Evolutionary conservation across 64 coral and sea anemone species (phyloP).

Genomic region (Acropora tenuis): DNA sequence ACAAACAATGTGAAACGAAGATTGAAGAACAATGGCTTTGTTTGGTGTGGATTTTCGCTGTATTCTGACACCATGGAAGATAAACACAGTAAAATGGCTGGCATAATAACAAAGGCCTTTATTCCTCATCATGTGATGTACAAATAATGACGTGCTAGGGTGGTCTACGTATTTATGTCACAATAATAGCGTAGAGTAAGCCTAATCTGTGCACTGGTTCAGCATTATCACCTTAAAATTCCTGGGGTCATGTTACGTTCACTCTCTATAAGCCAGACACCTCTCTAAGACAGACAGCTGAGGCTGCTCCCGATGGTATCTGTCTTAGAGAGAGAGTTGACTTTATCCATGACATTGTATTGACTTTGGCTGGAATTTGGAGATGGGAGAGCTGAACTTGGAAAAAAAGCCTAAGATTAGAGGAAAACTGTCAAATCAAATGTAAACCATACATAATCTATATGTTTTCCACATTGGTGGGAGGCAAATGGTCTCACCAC

Average conservation of each 20-base stretch:
- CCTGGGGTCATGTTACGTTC: too few species aligned
- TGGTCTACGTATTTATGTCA: neutral
- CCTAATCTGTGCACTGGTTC: too few species aligned
- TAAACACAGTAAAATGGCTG: constrained; percentile 16
- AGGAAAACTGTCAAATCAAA: too few species aligned
- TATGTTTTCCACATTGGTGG: too few species aligned
- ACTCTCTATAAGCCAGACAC: constrained; percentile 20
- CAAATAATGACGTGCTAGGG: neutral
- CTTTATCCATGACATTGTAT: too few species aligned
- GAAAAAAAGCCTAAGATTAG: too few species aligned
- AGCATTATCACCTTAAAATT: too few species aligned
- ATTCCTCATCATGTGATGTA: neutral
- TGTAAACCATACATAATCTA: too few species aligned
- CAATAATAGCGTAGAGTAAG: too few species aligned
- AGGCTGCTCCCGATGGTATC: constrained; percentile 22
- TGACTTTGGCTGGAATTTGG: too few species aligned
- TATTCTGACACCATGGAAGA: neutral
- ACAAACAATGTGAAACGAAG: neutral
- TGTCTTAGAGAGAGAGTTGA: constrained; percentile 23
- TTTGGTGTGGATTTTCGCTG: neutral
- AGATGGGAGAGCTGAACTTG: too few species aligned
- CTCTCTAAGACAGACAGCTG: constrained; percentile 27
- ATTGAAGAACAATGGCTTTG: neutral
- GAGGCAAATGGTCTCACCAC: too few species aligned
- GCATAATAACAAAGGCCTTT: neutral